A percentile compares a stretch with the other conserved stretches of the same genome.
Conservation (phyloP, 1,140 invertebrate species). For the Battus philenor region DNA sequence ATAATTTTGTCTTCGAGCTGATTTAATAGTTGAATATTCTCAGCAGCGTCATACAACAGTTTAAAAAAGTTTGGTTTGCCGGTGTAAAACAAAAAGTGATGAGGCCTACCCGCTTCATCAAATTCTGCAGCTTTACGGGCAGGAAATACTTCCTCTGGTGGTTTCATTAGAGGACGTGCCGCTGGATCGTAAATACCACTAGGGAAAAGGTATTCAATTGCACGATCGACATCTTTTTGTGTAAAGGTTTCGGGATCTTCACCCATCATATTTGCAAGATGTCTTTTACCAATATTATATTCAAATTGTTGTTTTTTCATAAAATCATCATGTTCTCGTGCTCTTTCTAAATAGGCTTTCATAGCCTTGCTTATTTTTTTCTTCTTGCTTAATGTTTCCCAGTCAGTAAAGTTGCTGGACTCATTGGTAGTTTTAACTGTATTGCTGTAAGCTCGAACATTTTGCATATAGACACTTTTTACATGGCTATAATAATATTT, state of each 20-base stretch:
- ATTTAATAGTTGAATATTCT: constrained; percentile 80
- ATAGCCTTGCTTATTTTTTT: constrained; percentile 89
- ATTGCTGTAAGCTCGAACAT: constrained; percentile 35
- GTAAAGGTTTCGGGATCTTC: constrained; percentile 91
- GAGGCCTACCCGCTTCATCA: constrained; percentile 90
- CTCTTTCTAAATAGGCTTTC: constrained; percentile 89
- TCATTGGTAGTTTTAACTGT: constrained; percentile 27
- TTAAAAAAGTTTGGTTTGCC: constrained; percentile 89
- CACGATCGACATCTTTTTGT: constrained; percentile 90
- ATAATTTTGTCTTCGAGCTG: constrained; percentile 82
- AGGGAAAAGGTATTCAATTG: constrained; percentile 94
- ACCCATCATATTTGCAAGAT: constrained; percentile 99
- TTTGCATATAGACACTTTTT: constrained; percentile 20
- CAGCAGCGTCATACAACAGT: constrained; percentile 84
- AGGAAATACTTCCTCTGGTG: constrained; percentile 91
- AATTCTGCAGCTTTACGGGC: constrained; percentile 92
- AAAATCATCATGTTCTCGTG: constrained; percentile 88
- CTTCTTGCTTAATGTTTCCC: constrained; percentile 70
- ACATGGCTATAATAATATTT: constrained; percentile 19
- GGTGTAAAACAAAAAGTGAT: constrained; percentile 94
- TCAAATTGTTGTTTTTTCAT: constrained; percentile 88
- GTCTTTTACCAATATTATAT: constrained; percentile 93
- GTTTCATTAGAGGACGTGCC: constrained; percentile 91
- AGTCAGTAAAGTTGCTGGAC: constrained; percentile 51
- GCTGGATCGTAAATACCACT: constrained; percentile 89